Base-by-base conservation (phyloP, 2,113 vertebrate genomes). In the Platanista minor region DNA sequence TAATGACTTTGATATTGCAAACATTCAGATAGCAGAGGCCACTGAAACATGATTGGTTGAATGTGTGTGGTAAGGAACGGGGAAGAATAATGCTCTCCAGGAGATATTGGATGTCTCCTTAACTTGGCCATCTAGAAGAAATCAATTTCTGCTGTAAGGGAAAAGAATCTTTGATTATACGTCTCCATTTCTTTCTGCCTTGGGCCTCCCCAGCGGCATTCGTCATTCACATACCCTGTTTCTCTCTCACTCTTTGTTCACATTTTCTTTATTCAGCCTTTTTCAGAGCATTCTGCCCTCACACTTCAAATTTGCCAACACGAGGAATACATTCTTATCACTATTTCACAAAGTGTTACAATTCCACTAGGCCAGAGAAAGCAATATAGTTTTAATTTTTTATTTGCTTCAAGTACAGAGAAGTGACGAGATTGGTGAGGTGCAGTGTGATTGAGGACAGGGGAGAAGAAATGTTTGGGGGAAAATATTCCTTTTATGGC, bases 321-420 rank as follows among this genome's bases (percentile, higher is more conserved):
- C 25, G 17, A 95, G 52, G 9, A 13, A 20, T 54, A 31, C 8
- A 13, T 94, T 87, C 61, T 96, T 80, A 78, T 66, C 61, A n/a
- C 29, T 43, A 1, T 90, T 91, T 97, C 61, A 46, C 31, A 84
- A 93, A 81, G 15, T 74, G 29, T 78, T 78, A 62, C 6, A 41
- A 33, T 91, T 64, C 31, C 54, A 41, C 12, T 72, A 57, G 46
- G 18, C 21, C 29, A 87, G 18, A 83, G 27, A 78, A 95, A 83
- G 43, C 31, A 91, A 41, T 17, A 72, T 57, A 15, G 66, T 89
- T 89, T 33, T 85, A 74, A 59, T 75, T 74, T 94, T 96, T 80
- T 41, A 41, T 94, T 94, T 88, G 33, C 43, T 29, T 92, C 25
- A 74, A 29, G 20, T 78, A 31, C 1, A 77, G 64, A 91, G 0